Evolutionary conservation across 2,113 vertebrate genomes (phyloP).

Genomic region (Ranitomeya variabilis): DNA sequence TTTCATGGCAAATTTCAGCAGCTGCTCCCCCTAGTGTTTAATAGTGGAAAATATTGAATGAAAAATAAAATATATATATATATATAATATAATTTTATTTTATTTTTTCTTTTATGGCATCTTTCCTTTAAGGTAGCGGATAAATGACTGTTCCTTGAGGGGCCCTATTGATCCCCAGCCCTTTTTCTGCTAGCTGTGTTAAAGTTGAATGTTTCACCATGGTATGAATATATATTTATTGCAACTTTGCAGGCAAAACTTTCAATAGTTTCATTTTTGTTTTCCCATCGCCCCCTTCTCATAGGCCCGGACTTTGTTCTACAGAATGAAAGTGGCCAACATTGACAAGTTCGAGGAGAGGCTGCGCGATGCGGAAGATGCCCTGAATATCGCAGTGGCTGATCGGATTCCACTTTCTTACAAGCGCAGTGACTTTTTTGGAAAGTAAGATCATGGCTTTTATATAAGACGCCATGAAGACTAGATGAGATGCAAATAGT

Average conservation of each 20-base stretch:
- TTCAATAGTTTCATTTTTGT: not conserved
- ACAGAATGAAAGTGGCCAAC: slow-evolving; percentile 94
- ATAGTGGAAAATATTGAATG: too few relatives aligned
- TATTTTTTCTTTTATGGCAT: too few relatives aligned
- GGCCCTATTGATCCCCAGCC: too few relatives aligned
- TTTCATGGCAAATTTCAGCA: too few relatives aligned
- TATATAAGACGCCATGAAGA: not conserved
- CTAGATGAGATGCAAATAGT: not conserved
- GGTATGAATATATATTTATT: too few relatives aligned
- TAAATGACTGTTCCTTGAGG: too few relatives aligned
- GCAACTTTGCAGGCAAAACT: not conserved
- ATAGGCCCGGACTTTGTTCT: slow-evolving; percentile 82
- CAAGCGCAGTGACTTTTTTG: slow-evolving; percentile 91
- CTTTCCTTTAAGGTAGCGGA: too few relatives aligned
- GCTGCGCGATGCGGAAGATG: slow-evolving; percentile 89
- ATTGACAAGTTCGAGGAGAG: slow-evolving; percentile 98
- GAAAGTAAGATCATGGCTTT: slow-evolving; percentile 79
- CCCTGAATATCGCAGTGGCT: slow-evolving; percentile 83
- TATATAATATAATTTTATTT: too few relatives aligned
- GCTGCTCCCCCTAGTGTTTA: too few relatives aligned
- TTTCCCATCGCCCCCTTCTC: not conserved
- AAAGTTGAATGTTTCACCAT: too few relatives aligned
- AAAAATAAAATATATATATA: too few relatives aligned
- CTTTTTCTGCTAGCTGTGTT: too few relatives aligned
- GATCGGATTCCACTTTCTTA: slow-evolving; percentile 93